A percentile compares a stretch with the other conserved stretches of the same genome.
Conservation (phyloP, 1,140 invertebrate species). For the Drosophila triauraria region DNA sequence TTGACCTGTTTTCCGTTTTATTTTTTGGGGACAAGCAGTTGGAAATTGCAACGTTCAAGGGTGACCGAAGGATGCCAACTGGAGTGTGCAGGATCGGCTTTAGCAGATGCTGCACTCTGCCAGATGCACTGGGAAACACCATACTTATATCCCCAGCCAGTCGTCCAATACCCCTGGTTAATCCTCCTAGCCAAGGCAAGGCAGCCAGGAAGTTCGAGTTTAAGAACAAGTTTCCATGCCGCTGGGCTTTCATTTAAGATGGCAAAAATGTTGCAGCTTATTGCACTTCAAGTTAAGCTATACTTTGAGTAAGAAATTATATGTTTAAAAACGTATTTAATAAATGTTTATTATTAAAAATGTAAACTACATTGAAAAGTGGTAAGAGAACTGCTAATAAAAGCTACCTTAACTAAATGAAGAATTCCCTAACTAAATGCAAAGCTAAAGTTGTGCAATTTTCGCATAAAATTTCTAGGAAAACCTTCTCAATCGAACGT, state of each 20-base stretch:
- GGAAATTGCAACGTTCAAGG: not conserved
- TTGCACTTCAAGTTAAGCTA: not conserved
- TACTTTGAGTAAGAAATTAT: not conserved
- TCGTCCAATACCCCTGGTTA: conserved; percentile 18
- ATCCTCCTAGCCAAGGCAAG: conserved; percentile 14
- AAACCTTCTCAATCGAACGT: too few species aligned
- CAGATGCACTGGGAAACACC: not conserved
- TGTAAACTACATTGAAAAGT: not conserved
- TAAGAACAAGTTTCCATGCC: conserved; percentile 30
- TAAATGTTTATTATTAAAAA: not conserved
- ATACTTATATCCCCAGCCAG: conserved; percentile 12
- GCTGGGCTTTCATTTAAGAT: conserved; percentile 30
- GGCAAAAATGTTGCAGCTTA: conserved; percentile 1
- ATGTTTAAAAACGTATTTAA: not conserved
- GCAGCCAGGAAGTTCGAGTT: conserved; percentile 26
- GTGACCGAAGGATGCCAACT: conserved; percentile 6
- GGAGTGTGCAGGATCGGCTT: not conserved
- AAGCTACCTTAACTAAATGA: too few species aligned
- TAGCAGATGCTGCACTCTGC: conserved; percentile 18
- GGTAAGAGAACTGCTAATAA: too few species aligned
- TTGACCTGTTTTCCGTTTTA: conserved; percentile 17
- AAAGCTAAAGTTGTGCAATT: too few species aligned
- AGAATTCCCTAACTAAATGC: too few species aligned
- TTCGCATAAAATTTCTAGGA: too few species aligned
- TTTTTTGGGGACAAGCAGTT: not conserved